A percentile compares a stretch with the other conserved stretches of the same genome.
Evolutionary conservation across 2,888 invertebrate species (phyloP).

Genomic region (Caenorhabditis plicata): DNA sequence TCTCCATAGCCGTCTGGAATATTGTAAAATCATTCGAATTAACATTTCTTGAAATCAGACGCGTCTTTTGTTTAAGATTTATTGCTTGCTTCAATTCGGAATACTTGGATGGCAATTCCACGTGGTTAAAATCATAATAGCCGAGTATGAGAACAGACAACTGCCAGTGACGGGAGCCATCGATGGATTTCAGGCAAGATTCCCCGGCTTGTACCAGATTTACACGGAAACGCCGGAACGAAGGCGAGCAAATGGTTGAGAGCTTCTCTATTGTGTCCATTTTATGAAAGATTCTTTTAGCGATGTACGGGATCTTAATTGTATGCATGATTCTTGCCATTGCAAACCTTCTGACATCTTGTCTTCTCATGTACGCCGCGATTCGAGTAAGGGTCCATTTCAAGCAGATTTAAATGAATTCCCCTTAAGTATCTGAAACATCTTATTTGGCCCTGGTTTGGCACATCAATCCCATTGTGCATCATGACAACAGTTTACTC

Average conservation of each 20-base stretch:
- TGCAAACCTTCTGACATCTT: conserved; percentile 51
- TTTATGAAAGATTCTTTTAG: too few relatives aligned
- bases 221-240: conserved; percentile 63
- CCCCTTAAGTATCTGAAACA: conserved; percentile 43
- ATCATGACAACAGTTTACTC: conserved; percentile 59
- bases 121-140: conserved; percentile 51
- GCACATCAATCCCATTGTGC: conserved; percentile 49
- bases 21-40: conserved; percentile 36
- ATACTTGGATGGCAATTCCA: conserved; percentile 61
- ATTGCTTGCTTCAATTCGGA: conserved; percentile 60
- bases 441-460: conserved; percentile 58
- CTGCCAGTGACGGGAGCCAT: conserved; percentile 57
- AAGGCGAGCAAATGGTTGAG: conserved; percentile 56
- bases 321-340: conserved; percentile 52
- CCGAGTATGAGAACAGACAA: conserved; percentile 58
- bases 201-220: conserved; percentile 60
- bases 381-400: conserved; percentile 43
- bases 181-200: conserved; percentile 62
- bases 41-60: neutral
- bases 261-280: neutral
- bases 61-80: conserved; percentile 42
- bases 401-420: too few relatives aligned
- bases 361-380: conserved; percentile 52
- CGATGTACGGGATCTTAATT: conserved; percentile 60
- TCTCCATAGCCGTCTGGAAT: conserved; percentile 58